Base-by-base conservation (phyloP, 2,888 invertebrate genomes). In the Rhamphomyia laevipes region DNA sequence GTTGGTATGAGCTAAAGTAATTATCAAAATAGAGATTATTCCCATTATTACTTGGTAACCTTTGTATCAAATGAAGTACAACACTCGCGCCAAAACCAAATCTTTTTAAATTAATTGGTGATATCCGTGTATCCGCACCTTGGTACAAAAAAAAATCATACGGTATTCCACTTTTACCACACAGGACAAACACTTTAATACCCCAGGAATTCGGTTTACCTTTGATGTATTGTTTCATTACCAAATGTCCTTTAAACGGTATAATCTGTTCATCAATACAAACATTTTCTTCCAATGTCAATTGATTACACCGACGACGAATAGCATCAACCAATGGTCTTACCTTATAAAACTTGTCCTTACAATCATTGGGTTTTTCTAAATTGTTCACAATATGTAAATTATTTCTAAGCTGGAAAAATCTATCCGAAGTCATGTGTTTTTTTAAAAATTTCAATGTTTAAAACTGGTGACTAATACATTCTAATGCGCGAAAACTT, bases 151-250 rank as follows among this genome's bases (percentile, higher is more conserved):
- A 15, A 31, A 31, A 50, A 18, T 50, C 47, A 46, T 46, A 47
- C 3, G 47, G 47, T 30, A 46, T 43, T 16, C 46, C 46, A 42
- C 43, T 50, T 41, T 50, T 50, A 27, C 47, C 47, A 23, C 50
- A 50, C 16, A 50, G 35, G 10, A 50, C 33, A 16, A 17, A 35
- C 7, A 43, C 27, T 47, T 50, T 50, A 15, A 50, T 47, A 5
- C 47, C 47, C 46, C 46, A 46, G 5, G 46, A 38, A 15, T 23
- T 18, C 9, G 43, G 27, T 30, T 46, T 46, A 1, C 46, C 46
- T 46, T 46, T 46, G 12, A 41, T 16, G 10, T 37, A 23, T 23
- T 23, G 13, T 30, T 40, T 46, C 11, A 18, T 40, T 4, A 17
- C 6, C 9, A 40, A 17, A 3, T 21, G 6, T 18, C 18, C 18